These are phyloP conservation scores for Brenthis ino DNA, from an alignment of 2,888 invertebrate genomes.

Conservation along the genomic window DNA sequence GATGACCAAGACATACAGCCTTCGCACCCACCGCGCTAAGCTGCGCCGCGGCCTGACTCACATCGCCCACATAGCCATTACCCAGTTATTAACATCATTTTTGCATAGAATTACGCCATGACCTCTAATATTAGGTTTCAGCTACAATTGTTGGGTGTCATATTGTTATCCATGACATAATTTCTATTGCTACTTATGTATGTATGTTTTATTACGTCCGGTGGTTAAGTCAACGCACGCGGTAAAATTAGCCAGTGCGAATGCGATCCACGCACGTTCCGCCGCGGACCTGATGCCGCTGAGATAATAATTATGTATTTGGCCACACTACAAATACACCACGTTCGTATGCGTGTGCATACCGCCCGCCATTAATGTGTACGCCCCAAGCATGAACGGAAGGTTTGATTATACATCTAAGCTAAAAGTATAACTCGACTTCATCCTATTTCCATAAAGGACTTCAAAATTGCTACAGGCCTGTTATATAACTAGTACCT, in stretches of 20 bases:
- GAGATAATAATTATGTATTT: constrained; percentile 43
- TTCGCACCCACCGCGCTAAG: constrained; percentile 62
- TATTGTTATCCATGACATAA: constrained; percentile 42
- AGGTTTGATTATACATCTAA: constrained; percentile 19
- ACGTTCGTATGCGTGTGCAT: constrained; percentile 19
- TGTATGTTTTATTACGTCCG: constrained; percentile 64
- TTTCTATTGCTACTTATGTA: constrained; percentile 31
- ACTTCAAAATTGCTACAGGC: not conserved
- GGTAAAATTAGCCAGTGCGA: constrained; percentile 70
- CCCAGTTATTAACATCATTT: constrained; percentile 62
- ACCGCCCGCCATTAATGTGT: constrained; percentile 19
- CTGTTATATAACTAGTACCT: too few relatives aligned
- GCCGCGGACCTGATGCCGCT: constrained; percentile 39
- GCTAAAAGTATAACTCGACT: constrained; percentile 15
- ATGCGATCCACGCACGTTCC: constrained; percentile 60
- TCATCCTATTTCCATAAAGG: not conserved
- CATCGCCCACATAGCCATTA: constrained; percentile 61
- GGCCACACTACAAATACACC: constrained; percentile 22
- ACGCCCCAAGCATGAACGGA: constrained; percentile 23
- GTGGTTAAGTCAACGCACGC: constrained; percentile 69
- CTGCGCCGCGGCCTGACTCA: constrained; percentile 61
- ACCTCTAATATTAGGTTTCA: constrained; percentile 56
- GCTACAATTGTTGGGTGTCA: constrained; percentile 39
- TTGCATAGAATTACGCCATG: constrained; percentile 62
- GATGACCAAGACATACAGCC: constrained; percentile 65